Evolutionary conservation across 2,113 vertebrate species (phyloP).

Genomic region (Helogale parvula): DNA sequence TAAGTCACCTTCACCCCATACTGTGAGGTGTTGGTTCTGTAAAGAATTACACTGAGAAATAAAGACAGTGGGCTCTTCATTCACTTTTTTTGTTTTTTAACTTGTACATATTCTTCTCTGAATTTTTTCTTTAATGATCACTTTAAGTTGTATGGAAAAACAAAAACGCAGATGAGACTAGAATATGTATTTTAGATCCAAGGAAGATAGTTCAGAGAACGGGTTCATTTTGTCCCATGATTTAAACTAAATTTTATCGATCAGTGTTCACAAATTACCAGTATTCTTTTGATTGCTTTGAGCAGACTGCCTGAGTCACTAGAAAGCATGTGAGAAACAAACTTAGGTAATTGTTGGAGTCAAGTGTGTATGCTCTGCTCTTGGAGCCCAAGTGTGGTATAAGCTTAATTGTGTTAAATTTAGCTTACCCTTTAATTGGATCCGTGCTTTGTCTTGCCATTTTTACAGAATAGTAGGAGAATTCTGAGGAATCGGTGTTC

Average conservation of each 20-base stretch:
- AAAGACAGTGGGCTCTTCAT: not conserved
- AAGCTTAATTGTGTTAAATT: not conserved
- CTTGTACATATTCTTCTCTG: not conserved
- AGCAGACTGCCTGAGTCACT: conserved; percentile 6
- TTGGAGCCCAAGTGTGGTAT: not conserved
- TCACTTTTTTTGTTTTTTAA: not conserved
- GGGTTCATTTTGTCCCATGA: not conserved
- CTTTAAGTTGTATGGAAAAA: conserved; percentile 2
- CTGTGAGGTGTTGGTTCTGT: not conserved
- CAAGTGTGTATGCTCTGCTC: not conserved
- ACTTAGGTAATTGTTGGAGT: conserved; percentile 5
- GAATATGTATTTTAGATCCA: not conserved
- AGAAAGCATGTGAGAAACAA: not conserved
- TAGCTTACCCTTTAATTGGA: conserved; percentile 43
- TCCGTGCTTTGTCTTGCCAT: not conserved
- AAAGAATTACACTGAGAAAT: not conserved
- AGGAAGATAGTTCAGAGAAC: not conserved
- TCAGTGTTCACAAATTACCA: not conserved
- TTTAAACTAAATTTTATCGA: conserved; percentile 6
- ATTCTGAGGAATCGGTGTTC: not conserved
- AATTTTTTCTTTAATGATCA: not conserved
- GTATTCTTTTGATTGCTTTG: conserved; percentile 20
- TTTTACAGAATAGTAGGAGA: conserved; percentile 4
- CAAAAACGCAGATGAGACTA: not conserved
- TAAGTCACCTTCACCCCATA: not conserved